Evolutionary conservation across 2,888 invertebrate genomes (phyloP).

Genomic region (Aleiodes testaceus): DNA sequence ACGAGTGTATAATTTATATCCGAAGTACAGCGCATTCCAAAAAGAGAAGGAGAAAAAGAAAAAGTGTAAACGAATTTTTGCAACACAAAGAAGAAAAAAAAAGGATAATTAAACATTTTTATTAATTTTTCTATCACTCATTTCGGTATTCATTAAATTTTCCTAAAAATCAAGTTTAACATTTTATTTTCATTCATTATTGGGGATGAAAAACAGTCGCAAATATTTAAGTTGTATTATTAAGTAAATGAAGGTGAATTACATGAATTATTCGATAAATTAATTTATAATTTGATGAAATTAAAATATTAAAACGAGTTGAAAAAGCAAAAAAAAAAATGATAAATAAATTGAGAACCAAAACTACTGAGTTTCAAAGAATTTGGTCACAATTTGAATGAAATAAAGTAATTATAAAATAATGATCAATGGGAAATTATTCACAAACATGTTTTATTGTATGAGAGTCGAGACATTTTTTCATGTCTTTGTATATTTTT

Average conservation of each 20-base stretch:
- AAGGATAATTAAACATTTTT: constrained; percentile 26
- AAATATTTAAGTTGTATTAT: constrained; percentile 43
- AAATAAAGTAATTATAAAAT: constrained; percentile 53
- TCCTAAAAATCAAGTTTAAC: constrained; percentile 5
- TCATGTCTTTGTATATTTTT: constrained; percentile 74
- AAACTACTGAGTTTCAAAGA: constrained; percentile 43
- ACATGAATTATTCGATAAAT: background rate
- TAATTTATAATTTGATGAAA: constrained; percentile 31
- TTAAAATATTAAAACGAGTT: constrained; percentile 49
- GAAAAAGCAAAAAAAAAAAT: constrained; percentile 46
- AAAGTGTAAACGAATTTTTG: background rate
- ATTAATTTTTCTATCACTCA: constrained; percentile 12
- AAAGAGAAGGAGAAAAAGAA: constrained; percentile 10
- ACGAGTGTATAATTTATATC: constrained; percentile 49
- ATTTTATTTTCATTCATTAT: constrained; percentile 12
- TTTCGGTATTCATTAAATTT: constrained; percentile 29
- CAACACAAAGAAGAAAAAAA: constrained; percentile 4
- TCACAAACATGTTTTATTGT: constrained; percentile 71
- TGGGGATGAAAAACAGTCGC: constrained; percentile 44
- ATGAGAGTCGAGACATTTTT: constrained; percentile 73
- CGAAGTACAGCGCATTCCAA: constrained; percentile 58
- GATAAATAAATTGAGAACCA: constrained; percentile 51
- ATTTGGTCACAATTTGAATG: constrained; percentile 51
- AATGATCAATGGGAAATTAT: constrained; percentile 60
- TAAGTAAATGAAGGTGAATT: constrained; percentile 22